Conservation (phyloP, 2,888 invertebrate species). For the Unio delphinus region DNA sequence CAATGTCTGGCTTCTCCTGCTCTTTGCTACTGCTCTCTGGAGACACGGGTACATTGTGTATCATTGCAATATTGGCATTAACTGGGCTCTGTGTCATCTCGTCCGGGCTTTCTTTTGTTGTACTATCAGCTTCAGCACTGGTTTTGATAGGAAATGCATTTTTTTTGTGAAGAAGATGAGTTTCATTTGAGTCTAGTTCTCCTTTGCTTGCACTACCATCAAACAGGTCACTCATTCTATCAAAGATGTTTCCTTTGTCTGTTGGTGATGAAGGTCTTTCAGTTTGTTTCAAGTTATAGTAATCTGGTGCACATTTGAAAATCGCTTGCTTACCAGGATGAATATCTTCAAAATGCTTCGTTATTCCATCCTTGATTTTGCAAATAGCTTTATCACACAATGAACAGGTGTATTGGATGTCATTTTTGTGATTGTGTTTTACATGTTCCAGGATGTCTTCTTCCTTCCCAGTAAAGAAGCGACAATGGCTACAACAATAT, state of each 20-base stretch:
- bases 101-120: slow-evolving; percentile 29
- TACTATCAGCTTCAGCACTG: slow-evolving; percentile 54
- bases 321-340: slow-evolving; percentile 48
- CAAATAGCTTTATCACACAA: slow-evolving; percentile 46
- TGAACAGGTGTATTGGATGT: slow-evolving; percentile 50
- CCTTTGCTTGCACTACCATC: neutral
- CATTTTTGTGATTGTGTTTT: slow-evolving; percentile 34
- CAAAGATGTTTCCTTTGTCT: slow-evolving; percentile 47
- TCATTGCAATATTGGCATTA: no score
- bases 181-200: neutral
- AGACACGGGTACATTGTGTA: no score
- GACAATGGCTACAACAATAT: slow-evolving; percentile 51
- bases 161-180: slow-evolving; percentile 1
- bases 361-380: slow-evolving; percentile 37
- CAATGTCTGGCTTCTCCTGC: no score
- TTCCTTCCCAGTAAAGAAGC: slow-evolving; percentile 38
- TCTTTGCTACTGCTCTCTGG: neutral
- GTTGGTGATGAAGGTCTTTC: slow-evolving; percentile 10
- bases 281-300: slow-evolving; percentile 40
- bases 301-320: slow-evolving; percentile 45
- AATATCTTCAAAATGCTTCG: slow-evolving; percentile 40
- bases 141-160: slow-evolving; percentile 37
- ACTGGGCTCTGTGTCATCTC: no score
- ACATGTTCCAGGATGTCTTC: slow-evolving; percentile 44
- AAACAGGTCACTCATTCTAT: slow-evolving; percentile 42